Base-by-base conservation (phyloP, 2,888 invertebrate species). In the Trissolcus japonicus region DNA sequence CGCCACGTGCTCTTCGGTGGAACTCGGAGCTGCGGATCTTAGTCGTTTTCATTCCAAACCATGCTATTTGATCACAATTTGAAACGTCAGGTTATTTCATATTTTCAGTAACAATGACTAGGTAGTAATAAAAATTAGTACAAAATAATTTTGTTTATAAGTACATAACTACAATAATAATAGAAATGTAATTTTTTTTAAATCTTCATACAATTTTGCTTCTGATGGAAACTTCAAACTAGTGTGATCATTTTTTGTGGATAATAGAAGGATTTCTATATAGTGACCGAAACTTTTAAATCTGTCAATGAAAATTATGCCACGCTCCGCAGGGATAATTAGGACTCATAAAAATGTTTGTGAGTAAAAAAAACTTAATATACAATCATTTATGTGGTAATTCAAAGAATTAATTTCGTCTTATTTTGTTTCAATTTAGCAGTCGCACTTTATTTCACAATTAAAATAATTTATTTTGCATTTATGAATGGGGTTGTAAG, bases 1-100 rank as follows among this genome's bases (percentile, higher is more conserved):
- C 82, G 85, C 85, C 85, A 86, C 86, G 86, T 86, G 86, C 86
- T 86, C 85, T 77, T 86, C 86, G 76, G 68, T 69, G 43, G 62
- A 14, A 29, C 60, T 67, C 77, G 75, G 63, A 46, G 43, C 60
- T 60, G 54, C 68, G 63, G 57, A 62, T 53, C 54, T 46, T 29
- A 14, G 43, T 46, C 14, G 14, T 6, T 16, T n/a, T 16, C 14
- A 16, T 46, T 46, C 46, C n/a, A 46, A n/a, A 16, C 46, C 46
- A 35, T 35, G 35, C 35, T 35, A 35, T 35, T 16, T 4, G 16
- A 46, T 46, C 14, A n/a, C 1, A 14, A 46, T 46, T 46, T 16
- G 11, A 51, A 51, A 19, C 51, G 9, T 11, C 11, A 9, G 51
- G 14, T n/a, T 43, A 13, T 13, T 51, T 14, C 19, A 51, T 17